Base-by-base conservation (phyloP, 2,113 vertebrate genomes). In the Archilochus colubris region DNA sequence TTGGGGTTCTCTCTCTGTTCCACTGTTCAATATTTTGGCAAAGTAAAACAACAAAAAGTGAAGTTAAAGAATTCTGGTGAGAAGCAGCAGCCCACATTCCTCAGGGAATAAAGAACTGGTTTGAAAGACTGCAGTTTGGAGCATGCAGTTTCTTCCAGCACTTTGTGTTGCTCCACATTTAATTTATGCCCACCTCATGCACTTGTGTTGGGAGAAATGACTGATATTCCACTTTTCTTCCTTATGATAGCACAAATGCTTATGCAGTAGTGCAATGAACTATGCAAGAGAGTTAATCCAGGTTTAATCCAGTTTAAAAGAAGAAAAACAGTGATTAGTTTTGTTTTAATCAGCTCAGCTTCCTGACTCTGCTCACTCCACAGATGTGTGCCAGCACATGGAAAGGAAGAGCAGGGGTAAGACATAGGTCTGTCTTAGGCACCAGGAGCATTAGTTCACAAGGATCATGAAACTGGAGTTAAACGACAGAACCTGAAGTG, bases 401-500 rank as follows among this genome's bases (percentile, higher is more conserved):
- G 43, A 58, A 86, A 86, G 44, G n/a, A 84, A 84, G 6, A 18
- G 27, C 18, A 63, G 14, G 6, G 20, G 4, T 58, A 66, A 70
- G 27, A 54, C 11, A n/a, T 28, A 38, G 12, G 17, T 36, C 8
- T 63, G 46, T 38, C 31, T 30, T 3, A 27, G 18, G 21, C 21
- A 58, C 17, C 18, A 77, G 24, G 23, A 66, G 17, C 3, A 14
- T 18, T 31, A 61, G 9, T 62, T 89, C 31, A 63, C 36, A 73
- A 48, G 9, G n/a, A 89, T 54, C n/a, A 14, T 17, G 9, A 81
- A 87, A 70, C 0, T 46, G 14, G 0, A 0, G 28, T 57, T 72
- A 46, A 38, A 67, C 67, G 57, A 66, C 21, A 62, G 25, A 86
- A 25, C 7, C 12, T 23, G 16, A 77, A 83, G 57, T 15, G 73